Evolutionary conservation across 2,888 invertebrate species (phyloP).

Genomic region (Cosmia trapezina): DNA sequence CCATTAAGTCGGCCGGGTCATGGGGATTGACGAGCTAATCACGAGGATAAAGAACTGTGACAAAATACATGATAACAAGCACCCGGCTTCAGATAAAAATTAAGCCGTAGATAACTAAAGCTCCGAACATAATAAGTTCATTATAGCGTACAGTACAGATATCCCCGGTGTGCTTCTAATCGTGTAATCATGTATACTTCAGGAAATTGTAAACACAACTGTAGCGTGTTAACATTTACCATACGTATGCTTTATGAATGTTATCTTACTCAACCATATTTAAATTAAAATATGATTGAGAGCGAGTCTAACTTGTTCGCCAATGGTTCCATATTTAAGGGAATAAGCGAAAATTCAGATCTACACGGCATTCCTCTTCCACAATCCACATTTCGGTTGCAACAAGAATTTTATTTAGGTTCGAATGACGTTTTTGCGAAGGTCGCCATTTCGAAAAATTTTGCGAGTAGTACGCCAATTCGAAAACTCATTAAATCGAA

Average conservation of each 20-base stretch:
- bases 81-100: constrained; percentile 69
- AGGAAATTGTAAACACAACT: constrained; percentile 72
- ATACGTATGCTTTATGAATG: constrained; percentile 70
- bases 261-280: constrained; percentile 57
- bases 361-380: no score
- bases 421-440: no score
- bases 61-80: constrained; percentile 65
- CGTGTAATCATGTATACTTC: constrained; percentile 67
- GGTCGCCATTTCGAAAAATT: no score
- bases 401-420: not conserved
- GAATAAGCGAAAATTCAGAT: not conserved
- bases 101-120: constrained; percentile 68
- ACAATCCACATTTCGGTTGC: not conserved
- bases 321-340: constrained; percentile 23
- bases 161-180: constrained; percentile 61
- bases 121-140: constrained; percentile 68
- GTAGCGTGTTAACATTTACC: constrained; percentile 71
- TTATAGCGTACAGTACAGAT: constrained; percentile 58
- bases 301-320: constrained; percentile 5
- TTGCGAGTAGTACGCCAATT: no score
- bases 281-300: constrained; percentile 51
- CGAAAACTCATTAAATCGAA: no score
- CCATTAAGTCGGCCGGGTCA: constrained; percentile 67
- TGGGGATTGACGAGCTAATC: constrained; percentile 70
- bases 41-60: constrained; percentile 67